Conservation (phyloP, 1,140 invertebrate species). For the Lineus longissimus region DNA sequence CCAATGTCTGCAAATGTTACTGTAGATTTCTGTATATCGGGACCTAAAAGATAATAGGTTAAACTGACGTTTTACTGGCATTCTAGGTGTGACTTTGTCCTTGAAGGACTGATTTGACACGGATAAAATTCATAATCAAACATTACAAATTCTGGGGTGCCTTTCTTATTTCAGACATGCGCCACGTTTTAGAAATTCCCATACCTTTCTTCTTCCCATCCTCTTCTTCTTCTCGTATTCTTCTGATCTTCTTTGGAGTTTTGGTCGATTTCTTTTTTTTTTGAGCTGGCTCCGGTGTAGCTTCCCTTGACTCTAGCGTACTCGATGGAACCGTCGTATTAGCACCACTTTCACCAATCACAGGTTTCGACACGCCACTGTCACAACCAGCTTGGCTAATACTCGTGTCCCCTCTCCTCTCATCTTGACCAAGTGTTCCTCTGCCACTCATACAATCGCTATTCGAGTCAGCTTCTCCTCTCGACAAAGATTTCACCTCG, state of each 20-base stretch:
- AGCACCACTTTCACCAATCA: background rate
- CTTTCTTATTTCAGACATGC: no score
- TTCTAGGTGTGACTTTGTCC: background rate
- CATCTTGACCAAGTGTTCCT: no score
- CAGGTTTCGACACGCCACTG: background rate
- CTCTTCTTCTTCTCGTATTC: background rate
- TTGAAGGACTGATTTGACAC: no score
- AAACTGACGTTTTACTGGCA: background rate
- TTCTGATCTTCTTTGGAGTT: background rate
- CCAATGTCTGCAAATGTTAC: constrained; percentile 72
- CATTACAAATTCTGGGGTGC: no score
- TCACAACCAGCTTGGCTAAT: no score
- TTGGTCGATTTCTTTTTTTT: background rate
- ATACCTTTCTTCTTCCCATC: background rate
- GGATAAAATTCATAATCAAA: no score
- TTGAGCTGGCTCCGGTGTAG: background rate
- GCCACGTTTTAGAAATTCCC: no score
- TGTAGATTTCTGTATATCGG: constrained; percentile 49
- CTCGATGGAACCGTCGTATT: background rate
- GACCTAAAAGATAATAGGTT: constrained; percentile 13
- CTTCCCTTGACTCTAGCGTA: background rate
- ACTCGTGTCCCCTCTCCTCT: no score
- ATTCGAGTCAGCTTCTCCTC: no score
- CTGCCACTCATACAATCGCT: no score
- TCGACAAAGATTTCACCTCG: no score